Base-by-base conservation (phyloP, 2,113 vertebrate species). In the Brevimyrus niger region DNA sequence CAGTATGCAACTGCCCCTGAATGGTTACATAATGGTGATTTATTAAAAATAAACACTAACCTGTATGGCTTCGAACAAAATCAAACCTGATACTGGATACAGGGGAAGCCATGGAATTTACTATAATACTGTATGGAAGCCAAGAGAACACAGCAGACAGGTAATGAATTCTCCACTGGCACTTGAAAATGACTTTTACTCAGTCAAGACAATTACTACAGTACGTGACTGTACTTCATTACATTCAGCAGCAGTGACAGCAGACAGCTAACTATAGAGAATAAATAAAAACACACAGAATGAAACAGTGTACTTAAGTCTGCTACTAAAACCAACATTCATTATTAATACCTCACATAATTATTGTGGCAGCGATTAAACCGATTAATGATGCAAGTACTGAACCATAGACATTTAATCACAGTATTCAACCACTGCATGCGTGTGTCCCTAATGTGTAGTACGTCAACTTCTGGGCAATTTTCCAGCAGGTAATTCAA, bases 331-430 rank as follows among this genome's bases (percentile, higher is more conserved):
- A 17, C 31, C 73, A 80, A 21, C 73, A 80, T 80, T 42, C 35
- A 42, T 80, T 80, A 80, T 80, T 69, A 69, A 69, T 69, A 69
- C 61, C 61, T 69, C 61, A 69, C 61, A 69, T 69, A 69, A 69
- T 69, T 69, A 69, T 69, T 31, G 61, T 69, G 61, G 27, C 61
- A 69, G 61, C n/a, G 27, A 31, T 69, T 69, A 69, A 31, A 31
- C 27, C 3, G 27, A 69, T 27, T 69, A 69, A 69, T 69, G 61
- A 69, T 69, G 61, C 61, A 65, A 65, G 61, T 65, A 27, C 61
- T 65, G 61, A n/a, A 69, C 61, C 61, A 69, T 69, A 69, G n/a
- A 80, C 35, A 38, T 42, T 80, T 42, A 42, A 35, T 38, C 35
- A 42, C 17, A 80, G 35, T 42, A 38, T 80, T 80, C 17, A 80